Conservation (phyloP, 2,888 invertebrate genomes). For the Ethmia dodecea region DNA sequence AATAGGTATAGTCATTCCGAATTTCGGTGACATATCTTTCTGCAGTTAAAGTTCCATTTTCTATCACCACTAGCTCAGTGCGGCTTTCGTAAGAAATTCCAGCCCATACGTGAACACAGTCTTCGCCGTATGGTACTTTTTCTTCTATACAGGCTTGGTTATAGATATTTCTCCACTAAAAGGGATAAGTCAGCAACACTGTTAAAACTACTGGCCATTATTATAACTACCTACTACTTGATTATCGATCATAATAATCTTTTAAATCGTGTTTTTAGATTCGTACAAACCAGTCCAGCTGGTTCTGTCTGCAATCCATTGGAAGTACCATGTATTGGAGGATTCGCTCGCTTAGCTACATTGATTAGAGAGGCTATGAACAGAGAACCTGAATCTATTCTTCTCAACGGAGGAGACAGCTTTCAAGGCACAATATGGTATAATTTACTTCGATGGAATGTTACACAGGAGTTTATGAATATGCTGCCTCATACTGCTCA, state of each 20-base stretch:
- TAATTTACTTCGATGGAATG: slow-evolving; percentile 84
- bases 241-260: neutral
- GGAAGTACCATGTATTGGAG: slow-evolving; percentile 80
- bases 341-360: slow-evolving; percentile 81
- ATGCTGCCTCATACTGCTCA: slow-evolving; percentile 86
- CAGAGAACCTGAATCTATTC: slow-evolving; percentile 79
- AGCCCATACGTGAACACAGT: too few relatives aligned
- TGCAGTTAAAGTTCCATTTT: too few relatives aligned
- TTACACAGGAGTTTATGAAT: slow-evolving; percentile 87
- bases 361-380: slow-evolving; percentile 58
- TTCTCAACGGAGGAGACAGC: slow-evolving; percentile 82
- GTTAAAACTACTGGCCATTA: slow-evolving; percentile 1
- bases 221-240: neutral
- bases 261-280: slow-evolving; percentile 57
- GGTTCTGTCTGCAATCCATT: slow-evolving; percentile 75
- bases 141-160: too few relatives aligned
- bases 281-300: slow-evolving; percentile 75
- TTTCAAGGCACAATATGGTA: slow-evolving; percentile 89
- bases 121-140: too few relatives aligned
- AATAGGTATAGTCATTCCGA: too few relatives aligned
- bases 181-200: too few relatives aligned
- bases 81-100: too few relatives aligned
- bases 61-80: too few relatives aligned
- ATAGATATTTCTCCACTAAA: too few relatives aligned
- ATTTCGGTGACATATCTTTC: too few relatives aligned